phyloP scores from a whole-genome alignment of 1,140 invertebrate genomes.

The Procambarus virginalis region DNA sequence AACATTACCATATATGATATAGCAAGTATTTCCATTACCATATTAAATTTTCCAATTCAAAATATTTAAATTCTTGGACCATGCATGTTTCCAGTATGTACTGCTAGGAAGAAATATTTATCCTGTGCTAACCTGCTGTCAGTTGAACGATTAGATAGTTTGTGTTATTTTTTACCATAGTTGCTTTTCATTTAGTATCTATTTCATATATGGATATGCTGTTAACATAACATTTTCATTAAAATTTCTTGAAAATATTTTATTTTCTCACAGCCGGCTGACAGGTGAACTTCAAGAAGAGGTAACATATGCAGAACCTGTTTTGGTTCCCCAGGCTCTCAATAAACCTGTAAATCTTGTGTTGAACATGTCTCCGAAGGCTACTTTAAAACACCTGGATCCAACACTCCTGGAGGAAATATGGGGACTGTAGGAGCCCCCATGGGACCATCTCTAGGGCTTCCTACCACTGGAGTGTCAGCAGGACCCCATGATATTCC shows the following conservation, averaged over 20 bases:
- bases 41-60: not conserved
- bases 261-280: slow-evolving; percentile 73
- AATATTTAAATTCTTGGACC: not conserved
- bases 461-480: slow-evolving; percentile 72
- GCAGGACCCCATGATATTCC: slow-evolving; percentile 69
- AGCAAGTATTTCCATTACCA: not conserved
- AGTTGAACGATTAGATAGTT: not conserved
- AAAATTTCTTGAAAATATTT: not conserved
- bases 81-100: not conserved
- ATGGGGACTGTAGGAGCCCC: slow-evolving; percentile 72
- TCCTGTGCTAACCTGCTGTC: not conserved
- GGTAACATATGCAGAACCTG: slow-evolving; percentile 91
- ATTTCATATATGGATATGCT: not conserved
- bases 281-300: slow-evolving; percentile 83
- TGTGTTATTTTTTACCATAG: not conserved
- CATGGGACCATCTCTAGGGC: slow-evolving; percentile 70
- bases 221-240: not conserved
- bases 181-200: not conserved
- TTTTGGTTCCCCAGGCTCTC: slow-evolving; percentile 83
- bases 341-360: slow-evolving; percentile 75
- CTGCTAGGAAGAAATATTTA: not conserved
- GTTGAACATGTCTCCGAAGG: slow-evolving; percentile 74
- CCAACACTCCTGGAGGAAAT: slow-evolving; percentile 77
- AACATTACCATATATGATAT: not conserved
- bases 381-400: slow-evolving; percentile 87